Evolutionary conservation across 2,888 invertebrate genomes (phyloP).

Genomic region (Zygogramma bicolorata): DNA sequence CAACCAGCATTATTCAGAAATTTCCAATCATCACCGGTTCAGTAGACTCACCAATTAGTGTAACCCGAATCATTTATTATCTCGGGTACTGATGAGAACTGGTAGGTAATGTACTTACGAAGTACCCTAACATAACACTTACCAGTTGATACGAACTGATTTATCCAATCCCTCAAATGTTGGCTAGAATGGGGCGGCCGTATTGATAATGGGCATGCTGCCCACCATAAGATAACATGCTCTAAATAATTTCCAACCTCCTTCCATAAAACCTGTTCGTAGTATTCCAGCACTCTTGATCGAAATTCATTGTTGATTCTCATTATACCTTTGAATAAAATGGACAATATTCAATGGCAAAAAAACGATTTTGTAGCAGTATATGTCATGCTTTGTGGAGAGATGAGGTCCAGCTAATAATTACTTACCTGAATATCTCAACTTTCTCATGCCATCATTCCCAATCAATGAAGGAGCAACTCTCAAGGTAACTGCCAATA

Average conservation of each 20-base stretch:
- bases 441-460: constrained; percentile 72
- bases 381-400: too few species aligned
- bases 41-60: too few species aligned
- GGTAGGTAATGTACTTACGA: too few species aligned
- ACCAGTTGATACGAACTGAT: constrained; percentile 73
- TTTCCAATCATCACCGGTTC: too few species aligned
- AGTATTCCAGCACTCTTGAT: constrained; percentile 76
- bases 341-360: too few species aligned
- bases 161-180: constrained; percentile 75
- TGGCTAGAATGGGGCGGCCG: constrained; percentile 75
- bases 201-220: constrained; percentile 77
- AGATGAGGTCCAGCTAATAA: too few species aligned
- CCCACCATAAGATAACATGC: constrained; percentile 89
- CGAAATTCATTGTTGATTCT: constrained; percentile 74
- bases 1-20: too few species aligned
- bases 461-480: constrained; percentile 74
- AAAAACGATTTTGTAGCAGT: too few species aligned
- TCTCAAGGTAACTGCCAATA: constrained; percentile 72
- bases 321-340: constrained; percentile 68
- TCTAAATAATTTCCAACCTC: constrained; percentile 84
- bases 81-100: too few species aligned
- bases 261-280: constrained; percentile 83
- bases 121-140: constrained; percentile 24
- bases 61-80: too few species aligned
- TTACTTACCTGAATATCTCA: constrained; percentile 64